A percentile compares a stretch with the other conserved stretches of the same genome.
Evolutionary conservation across 2,113 vertebrate genomes (phyloP).

Genomic region (Bubo bubo): DNA sequence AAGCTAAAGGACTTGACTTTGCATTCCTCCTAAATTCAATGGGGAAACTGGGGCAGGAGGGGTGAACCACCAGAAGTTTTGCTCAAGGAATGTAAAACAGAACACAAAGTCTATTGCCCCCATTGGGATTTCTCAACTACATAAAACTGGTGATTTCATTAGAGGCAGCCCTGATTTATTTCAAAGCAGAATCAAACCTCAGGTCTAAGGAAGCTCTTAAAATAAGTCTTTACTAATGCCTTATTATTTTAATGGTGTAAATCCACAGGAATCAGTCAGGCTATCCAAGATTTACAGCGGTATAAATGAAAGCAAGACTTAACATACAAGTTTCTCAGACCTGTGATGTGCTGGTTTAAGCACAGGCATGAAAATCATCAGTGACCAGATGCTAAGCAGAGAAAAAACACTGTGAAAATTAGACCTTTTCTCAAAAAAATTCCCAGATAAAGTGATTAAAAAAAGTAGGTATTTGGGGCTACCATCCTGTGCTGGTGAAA

Average conservation of each 20-base stretch:
- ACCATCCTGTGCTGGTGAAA: not conserved
- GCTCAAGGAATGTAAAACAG: not conserved
- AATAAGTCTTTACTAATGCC: not conserved
- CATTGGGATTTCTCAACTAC: not conserved
- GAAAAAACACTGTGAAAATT: not conserved
- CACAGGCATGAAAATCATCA: not conserved
- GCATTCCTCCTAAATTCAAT: not conserved
- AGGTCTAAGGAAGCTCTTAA: not conserved
- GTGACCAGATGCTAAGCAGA: not conserved
- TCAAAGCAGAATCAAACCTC: not conserved
- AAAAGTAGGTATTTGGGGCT: not conserved
- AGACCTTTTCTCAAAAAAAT: not conserved
- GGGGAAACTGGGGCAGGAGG: not conserved
- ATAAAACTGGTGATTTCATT: not conserved
- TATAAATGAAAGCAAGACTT: not conserved
- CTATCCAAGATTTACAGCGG: not conserved
- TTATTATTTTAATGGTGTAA: not conserved
- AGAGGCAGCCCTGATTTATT: not conserved
- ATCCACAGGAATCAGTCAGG: not conserved
- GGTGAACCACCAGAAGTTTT: not conserved
- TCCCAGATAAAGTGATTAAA: not conserved
- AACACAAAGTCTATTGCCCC: not conserved
- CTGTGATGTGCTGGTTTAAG: not conserved
- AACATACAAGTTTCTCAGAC: not conserved
- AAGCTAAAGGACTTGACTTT: not conserved